Evolutionary conservation across 2,797 vertebrate genomes (phyloP), one percentile per base, ranked within the genome.

Genomic region (Cynodonichthys magdalenae): DNA sequence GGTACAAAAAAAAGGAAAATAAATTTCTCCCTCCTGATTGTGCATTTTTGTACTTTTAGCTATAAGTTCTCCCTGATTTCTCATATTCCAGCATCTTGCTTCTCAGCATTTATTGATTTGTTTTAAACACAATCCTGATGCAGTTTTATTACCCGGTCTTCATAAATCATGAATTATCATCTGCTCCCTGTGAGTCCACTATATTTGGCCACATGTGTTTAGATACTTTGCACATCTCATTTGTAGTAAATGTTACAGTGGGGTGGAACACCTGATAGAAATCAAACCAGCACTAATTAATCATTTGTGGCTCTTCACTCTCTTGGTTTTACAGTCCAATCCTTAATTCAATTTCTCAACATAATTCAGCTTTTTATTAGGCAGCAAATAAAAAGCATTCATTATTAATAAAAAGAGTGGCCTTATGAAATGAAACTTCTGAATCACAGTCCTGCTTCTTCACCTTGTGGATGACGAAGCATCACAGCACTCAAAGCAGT

Each of bases 361-460:
- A 59, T 75, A 49, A 59, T 56, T 84, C 5, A 31, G 5, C 18
- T 27, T 61, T 80, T 60, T 68, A 63, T 59, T 56, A 57, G 49
- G 63, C 41, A n/a, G 19, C 44, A 15, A 14, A 59, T 36, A 9
- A 31, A 64, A 41, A 53, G 66, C 55, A 66, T 57, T 65, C 39
- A 59, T 39, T 72, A 46, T 54, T 51, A 63, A 63, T 53, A 41
- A 60, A 55, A 61, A 75, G 14, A 66, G 19, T 36, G 31, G 41
- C 50, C 39, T 67, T 41, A 24, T 10, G 64, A 61, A 81, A 77
- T 41, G 8, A 72, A 74, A 59, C 50, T 54, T 29, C 24, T 34
- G 34, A 31, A 45, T 54, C 17, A 10, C 47, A 39, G 5, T 24
- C 11, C 0, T 9, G 18, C 42, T 42, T 60, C 29, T 20, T 71